Conservation (phyloP, 1,140 invertebrate genomes). For the Augochlora pura region DNA sequence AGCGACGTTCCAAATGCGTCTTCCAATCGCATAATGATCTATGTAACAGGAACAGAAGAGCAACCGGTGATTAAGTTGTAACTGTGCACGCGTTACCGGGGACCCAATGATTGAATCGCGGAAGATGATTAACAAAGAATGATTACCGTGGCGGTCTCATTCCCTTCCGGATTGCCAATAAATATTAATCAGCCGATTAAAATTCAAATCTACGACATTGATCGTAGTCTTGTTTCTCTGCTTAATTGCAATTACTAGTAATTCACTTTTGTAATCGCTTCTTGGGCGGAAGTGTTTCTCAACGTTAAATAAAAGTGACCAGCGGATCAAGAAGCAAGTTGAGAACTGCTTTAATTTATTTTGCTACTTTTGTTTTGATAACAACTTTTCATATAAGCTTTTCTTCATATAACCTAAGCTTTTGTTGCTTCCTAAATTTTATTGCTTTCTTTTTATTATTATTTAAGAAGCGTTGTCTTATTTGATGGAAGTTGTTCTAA, state of each 20-base stretch:
- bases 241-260: constrained; percentile 5
- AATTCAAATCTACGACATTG: constrained; percentile 14
- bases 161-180: background rate
- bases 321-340: no score
- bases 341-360: no score
- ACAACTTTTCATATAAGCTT: no score
- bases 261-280: constrained; percentile 5
- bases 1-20: background rate
- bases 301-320: background rate
- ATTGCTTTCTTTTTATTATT: no score
- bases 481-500: no score
- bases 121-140: constrained; percentile 15
- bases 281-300: background rate
- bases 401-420: no score
- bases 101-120: constrained; percentile 19
- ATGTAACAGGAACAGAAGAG: constrained; percentile 9
- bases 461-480: no score
- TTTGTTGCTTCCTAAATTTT: no score
- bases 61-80: constrained; percentile 22
- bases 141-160: background rate
- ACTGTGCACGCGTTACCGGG: constrained; percentile 10
- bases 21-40: constrained; percentile 17
- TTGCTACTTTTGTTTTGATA: no score
- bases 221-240: background rate
- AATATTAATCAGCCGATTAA: constrained; percentile 29